Evolutionary conservation across 2,113 vertebrate species (phyloP).

Genomic region (Martes martes): DNA sequence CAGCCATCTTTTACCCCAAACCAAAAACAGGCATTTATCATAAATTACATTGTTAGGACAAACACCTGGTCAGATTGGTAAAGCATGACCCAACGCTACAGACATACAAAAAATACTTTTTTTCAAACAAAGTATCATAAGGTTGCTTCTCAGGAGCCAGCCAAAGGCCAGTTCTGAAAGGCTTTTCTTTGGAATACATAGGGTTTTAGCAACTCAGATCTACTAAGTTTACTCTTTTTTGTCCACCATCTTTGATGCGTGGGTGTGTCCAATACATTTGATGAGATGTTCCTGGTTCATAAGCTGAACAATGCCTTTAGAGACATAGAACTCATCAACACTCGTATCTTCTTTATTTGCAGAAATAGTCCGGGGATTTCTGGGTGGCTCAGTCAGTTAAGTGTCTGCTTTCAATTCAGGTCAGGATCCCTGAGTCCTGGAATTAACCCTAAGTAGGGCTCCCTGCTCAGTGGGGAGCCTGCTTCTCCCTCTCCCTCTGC

Average conservation of each 20-base stretch:
- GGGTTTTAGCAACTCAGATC: background rate
- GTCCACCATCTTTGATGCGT: background rate
- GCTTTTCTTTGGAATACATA: background rate
- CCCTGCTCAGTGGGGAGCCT: background rate
- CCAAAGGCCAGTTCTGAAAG: rapidly evolving
- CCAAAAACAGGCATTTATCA: background rate
- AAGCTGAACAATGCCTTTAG: background rate
- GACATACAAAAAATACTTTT: background rate
- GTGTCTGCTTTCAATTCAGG: background rate
- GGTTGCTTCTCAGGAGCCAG: background rate
- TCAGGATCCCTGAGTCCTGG: background rate
- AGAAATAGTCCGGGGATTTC: background rate
- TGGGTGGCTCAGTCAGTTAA: background rate
- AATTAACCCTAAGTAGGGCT: background rate
- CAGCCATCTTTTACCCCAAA: background rate
- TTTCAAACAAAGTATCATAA: background rate
- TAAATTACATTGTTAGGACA: background rate
- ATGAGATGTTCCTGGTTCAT: background rate
- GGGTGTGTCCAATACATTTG: background rate
- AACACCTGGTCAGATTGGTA: background rate
- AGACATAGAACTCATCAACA: background rate
- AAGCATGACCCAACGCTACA: background rate
- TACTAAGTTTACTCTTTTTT: background rate
- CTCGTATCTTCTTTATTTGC: background rate
- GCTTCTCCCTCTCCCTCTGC: background rate